Conservation (phyloP, 2,113 vertebrate genomes). For the Tinamus guttatus region DNA sequence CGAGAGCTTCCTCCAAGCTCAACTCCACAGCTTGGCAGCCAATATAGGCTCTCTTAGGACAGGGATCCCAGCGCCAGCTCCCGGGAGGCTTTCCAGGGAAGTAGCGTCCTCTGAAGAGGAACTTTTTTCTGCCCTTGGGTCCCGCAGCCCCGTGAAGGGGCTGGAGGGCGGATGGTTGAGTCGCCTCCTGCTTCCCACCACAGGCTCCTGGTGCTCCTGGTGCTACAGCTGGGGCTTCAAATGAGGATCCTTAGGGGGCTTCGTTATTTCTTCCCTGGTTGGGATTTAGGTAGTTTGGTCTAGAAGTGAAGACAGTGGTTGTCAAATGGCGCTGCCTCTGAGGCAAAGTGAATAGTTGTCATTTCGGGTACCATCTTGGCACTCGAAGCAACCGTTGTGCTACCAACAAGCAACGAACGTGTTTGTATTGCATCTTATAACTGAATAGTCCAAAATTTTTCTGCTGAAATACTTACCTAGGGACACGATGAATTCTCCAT, state of each 20-base stretch:
- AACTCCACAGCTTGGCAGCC: not conserved
- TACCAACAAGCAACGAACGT: not conserved
- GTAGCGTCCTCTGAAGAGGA: not conserved
- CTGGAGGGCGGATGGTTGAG: not conserved
- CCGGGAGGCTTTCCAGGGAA: no score
- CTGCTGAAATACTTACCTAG: fast-evolving
- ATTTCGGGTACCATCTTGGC: fast-evolving
- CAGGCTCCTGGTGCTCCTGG: not conserved
- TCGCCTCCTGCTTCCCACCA: no score
- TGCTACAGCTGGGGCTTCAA: not conserved
- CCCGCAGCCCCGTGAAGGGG: not conserved
- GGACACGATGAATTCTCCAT: not conserved
- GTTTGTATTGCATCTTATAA: not conserved
- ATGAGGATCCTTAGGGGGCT: not conserved
- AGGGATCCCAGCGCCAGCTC: not conserved
- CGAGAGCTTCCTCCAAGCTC: fast-evolving
- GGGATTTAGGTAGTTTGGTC: not conserved
- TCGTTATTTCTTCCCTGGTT: not conserved
- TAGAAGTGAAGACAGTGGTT: not conserved
- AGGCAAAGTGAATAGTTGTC: fast-evolving
- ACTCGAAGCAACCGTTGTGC: fast-evolving
- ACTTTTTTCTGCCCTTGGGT: not conserved
- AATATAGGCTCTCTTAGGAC: not conserved
- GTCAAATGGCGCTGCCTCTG: not conserved
- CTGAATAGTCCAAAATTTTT: not conserved